Evolutionary conservation across 2,797 vertebrate species (phyloP).

Genomic region (Enteromius afrohamiltoni): DNA sequence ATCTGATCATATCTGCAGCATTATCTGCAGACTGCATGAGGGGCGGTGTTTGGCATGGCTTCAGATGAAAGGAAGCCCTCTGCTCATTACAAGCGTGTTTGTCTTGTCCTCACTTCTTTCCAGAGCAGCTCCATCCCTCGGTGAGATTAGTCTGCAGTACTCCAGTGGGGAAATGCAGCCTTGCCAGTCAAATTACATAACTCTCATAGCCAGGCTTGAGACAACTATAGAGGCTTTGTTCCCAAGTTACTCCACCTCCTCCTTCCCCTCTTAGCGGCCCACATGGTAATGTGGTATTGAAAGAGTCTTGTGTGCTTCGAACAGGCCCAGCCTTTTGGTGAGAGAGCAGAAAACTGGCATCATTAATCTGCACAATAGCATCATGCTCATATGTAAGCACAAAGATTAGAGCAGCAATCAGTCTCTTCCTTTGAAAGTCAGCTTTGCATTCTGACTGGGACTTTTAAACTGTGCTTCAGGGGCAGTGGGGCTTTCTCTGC

Average conservation of each 20-base stretch:
- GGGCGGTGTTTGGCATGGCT: conserved; percentile 49
- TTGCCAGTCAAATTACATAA: conserved; percentile 86
- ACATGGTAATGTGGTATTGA: conserved; percentile 79
- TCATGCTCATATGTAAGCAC: conserved; percentile 65
- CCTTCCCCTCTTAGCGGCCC: conserved; percentile 70
- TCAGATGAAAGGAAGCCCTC: conserved; percentile 68
- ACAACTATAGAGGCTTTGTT: conserved; percentile 85
- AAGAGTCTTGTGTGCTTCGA: conserved; percentile 79
- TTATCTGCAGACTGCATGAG: conserved; percentile 58
- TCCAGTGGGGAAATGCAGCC: conserved; percentile 74
- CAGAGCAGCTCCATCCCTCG: conserved; percentile 71
- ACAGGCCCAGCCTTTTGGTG: conserved; percentile 78
- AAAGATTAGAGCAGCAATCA: conserved; percentile 64
- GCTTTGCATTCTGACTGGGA: not conserved
- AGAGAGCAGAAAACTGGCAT: conserved; percentile 68
- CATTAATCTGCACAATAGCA: conserved; percentile 75
- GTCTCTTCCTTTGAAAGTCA: conserved; percentile 8
- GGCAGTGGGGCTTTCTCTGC: not conserved
- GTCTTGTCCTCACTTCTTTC: conserved; percentile 57
- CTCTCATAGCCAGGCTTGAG: conserved; percentile 76
- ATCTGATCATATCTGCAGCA: conserved; percentile 54
- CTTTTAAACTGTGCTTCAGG: not conserved
- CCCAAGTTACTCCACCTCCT: conserved; percentile 73
- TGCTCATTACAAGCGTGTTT: conserved; percentile 61
- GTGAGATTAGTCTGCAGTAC: conserved; percentile 75